Conservation (phyloP, 2,888 invertebrate species). For the Abscondita cerata region DNA sequence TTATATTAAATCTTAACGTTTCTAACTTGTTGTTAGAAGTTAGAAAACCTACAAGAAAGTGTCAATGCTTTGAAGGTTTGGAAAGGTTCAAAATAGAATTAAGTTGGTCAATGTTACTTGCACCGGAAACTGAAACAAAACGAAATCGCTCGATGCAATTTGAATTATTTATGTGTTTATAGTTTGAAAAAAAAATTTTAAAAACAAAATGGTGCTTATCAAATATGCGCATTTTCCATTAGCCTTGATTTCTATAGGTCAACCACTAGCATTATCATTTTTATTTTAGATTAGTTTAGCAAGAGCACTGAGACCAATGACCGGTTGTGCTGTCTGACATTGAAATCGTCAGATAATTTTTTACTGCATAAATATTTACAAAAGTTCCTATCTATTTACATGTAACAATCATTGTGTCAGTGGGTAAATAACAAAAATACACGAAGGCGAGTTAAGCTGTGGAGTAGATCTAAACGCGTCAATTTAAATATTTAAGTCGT, state of each 20-base stretch:
- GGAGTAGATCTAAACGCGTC: neutral
- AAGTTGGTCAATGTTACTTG: no score
- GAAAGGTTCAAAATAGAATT: no score
- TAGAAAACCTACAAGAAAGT: no score
- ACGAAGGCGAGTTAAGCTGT: neutral
- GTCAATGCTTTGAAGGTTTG: no score
- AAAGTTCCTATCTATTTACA: constrained; percentile 23
- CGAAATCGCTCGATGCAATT: neutral
- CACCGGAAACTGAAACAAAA: neutral
- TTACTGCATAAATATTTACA: constrained; percentile 45
- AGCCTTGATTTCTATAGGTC: constrained; percentile 34
- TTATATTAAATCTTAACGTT: no score
- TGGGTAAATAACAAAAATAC: constrained; percentile 29
- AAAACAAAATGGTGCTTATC: constrained; percentile 2
- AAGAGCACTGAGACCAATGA: constrained; percentile 41
- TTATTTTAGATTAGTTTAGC: constrained; percentile 32
- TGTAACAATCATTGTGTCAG: constrained; percentile 34
- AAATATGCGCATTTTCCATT: constrained; percentile 22
- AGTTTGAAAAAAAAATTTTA: no score
- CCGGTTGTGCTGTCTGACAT: constrained; percentile 48
- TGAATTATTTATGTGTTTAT: no score
- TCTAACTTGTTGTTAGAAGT: no score
- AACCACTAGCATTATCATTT: constrained; percentile 30
- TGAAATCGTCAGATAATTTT: constrained; percentile 47
- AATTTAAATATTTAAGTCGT: neutral